A percentile compares a stretch with the other conserved stretches of the same genome.
Conservation (phyloP, 2,113 vertebrate genomes). For the Vidua macroura region DNA sequence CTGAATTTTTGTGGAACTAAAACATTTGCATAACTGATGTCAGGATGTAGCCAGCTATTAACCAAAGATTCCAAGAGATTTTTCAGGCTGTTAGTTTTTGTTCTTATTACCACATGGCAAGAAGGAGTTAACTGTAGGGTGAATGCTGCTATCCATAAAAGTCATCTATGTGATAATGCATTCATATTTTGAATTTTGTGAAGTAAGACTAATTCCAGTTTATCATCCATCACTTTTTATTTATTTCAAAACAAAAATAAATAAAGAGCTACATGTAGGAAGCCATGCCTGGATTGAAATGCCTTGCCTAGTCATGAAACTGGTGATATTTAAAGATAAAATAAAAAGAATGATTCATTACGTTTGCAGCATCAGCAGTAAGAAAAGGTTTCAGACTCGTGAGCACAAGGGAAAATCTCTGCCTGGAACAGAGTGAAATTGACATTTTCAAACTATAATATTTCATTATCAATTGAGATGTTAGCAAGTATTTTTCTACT, state of each 20-base stretch:
- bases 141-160: not conserved
- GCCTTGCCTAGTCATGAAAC: not conserved
- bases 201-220: not conserved
- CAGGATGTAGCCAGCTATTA: not conserved
- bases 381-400: slow-evolving; percentile 12
- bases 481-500: not conserved
- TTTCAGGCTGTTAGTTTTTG: not conserved
- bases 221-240: not conserved
- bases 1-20: not conserved
- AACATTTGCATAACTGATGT: not conserved
- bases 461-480: not conserved
- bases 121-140: not conserved
- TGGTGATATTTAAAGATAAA: slow-evolving; percentile 12
- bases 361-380: slow-evolving; percentile 26
- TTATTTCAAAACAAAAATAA: not conserved
- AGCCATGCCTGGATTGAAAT: not conserved
- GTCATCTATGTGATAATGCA: not conserved
- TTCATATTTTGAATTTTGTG: not conserved
- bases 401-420: slow-evolving; percentile 23
- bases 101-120: not conserved
- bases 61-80: not conserved
- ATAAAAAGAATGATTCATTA: slow-evolving; percentile 28
- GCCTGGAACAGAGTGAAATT: not conserved
- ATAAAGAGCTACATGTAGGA: not conserved
- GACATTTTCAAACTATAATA: slow-evolving; percentile 29